These are phyloP conservation scores for Didymodactylos carnosus DNA, from an alignment of 2,888 invertebrate genomes.

Conservation along the genomic window DNA sequence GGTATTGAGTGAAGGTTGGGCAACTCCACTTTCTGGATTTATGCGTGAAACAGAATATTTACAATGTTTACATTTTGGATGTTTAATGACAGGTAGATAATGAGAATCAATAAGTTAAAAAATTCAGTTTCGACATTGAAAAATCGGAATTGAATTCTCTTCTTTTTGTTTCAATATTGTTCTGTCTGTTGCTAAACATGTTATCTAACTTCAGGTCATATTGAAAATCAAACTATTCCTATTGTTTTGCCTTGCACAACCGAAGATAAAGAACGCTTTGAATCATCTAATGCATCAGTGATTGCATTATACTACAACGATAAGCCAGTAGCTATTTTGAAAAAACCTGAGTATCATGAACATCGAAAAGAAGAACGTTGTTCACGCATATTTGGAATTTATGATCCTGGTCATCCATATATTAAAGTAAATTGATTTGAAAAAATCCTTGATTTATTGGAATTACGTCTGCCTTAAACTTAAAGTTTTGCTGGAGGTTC, in stretches of 20 bases:
- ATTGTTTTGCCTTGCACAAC: conserved; percentile 65
- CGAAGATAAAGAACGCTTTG: conserved; percentile 49
- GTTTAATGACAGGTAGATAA: conserved; percentile 44
- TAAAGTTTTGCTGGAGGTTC: no score
- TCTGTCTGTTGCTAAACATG: no score
- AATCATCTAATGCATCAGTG: conserved; percentile 44
- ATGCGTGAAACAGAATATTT: conserved; percentile 88
- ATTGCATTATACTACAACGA: conserved; percentile 34
- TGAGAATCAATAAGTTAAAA: no score
- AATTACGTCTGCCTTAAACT: no score
- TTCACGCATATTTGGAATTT: conserved; percentile 73
- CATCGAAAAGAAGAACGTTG: conserved; percentile 61
- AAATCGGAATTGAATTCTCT: no score
- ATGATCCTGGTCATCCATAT: conserved; percentile 65
- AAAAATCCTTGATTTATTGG: no score
- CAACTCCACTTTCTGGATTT: conserved; percentile 77
- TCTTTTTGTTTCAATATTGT: no score
- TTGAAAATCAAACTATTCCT: conserved; percentile 57
- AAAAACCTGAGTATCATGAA: conserved; percentile 65
- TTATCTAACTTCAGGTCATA: not conserved
- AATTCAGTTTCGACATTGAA: no score
- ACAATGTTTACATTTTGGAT: conserved; percentile 73
- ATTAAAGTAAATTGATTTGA: conserved; percentile 59
- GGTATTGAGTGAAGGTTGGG: conserved; percentile 90
- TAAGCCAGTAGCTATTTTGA: conserved; percentile 34